phyloP scores from a whole-genome alignment of 2,113 vertebrate species.

The Nansenia antarctica region DNA sequence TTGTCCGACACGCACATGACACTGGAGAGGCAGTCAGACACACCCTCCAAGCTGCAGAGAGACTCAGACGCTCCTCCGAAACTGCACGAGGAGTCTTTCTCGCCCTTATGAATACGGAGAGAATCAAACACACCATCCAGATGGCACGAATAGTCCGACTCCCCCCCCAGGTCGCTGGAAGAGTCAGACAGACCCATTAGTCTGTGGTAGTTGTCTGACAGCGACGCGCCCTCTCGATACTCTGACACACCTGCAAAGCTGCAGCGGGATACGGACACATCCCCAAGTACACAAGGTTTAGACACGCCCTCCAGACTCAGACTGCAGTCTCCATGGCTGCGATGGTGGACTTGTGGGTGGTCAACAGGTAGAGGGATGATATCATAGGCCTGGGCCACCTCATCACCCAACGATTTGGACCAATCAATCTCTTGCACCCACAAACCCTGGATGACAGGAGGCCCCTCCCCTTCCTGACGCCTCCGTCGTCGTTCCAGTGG shows the following conservation, averaged over 20 bases:
- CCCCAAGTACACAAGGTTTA: not conserved
- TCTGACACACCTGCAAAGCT: not conserved
- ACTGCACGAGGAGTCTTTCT: conserved; percentile 47
- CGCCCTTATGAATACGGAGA: conserved; percentile 30
- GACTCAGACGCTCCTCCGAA: conserved; percentile 4
- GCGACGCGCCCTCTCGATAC: not conserved
- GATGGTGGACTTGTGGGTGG: conserved; percentile 55
- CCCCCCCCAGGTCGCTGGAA: conserved; percentile 19
- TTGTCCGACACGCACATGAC: not conserved
- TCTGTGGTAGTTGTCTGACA: not conserved
- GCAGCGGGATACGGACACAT: not conserved
- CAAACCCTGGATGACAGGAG: conserved; percentile 56
- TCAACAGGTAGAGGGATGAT: conserved; percentile 59
- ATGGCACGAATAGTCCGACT: conserved; percentile 24
- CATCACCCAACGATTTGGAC: conserved; percentile 29
- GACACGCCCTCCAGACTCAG: conserved; percentile 42
- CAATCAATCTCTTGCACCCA: conserved; percentile 69
- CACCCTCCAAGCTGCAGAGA: conserved; percentile 10
- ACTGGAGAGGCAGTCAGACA: conserved; percentile 2
- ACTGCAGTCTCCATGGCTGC: conserved; percentile 74
- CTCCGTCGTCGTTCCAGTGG: not conserved
- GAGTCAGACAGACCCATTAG: not conserved
- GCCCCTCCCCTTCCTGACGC: conserved; percentile 20
- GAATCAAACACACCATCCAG: conserved; percentile 16
- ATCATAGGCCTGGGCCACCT: not conserved